These are phyloP conservation scores for Athene noctua DNA, from an alignment of 2,113 vertebrate genomes.

Conservation along the genomic window DNA sequence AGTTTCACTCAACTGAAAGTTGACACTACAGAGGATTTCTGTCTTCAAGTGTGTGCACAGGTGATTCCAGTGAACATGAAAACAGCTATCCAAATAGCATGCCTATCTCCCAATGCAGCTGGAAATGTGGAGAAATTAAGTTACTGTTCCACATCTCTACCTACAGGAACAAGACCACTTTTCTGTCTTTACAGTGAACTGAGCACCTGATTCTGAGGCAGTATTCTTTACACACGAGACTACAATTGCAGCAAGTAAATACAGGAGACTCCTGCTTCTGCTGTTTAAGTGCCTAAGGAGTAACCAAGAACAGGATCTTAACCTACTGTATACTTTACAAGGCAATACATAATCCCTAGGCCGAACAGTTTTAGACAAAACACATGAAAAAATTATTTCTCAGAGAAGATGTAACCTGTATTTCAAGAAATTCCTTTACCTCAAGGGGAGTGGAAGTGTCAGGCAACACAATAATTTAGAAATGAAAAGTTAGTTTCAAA, in stretches of 20 bases:
- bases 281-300: background rate
- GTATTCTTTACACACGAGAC: background rate
- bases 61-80: background rate
- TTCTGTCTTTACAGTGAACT: background rate
- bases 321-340: background rate
- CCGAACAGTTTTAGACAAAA: background rate
- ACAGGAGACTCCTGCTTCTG: background rate
- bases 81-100: background rate
- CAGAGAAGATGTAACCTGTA: background rate
- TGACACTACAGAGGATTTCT: background rate
- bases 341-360: background rate
- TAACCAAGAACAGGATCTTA: background rate
- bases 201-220: background rate
- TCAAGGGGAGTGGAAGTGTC: background rate
- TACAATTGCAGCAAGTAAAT: background rate
- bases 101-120: accelerated
- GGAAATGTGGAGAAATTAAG: background rate
- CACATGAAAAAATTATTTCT: accelerated
- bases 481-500: background rate
- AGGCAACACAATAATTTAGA: background rate
- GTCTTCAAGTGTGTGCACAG: background rate
- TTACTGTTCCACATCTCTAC: background rate
- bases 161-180: background rate
- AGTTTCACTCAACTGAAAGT: background rate
- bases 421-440: background rate